Evolutionary conservation across 2,888 invertebrate genomes (phyloP).

Genomic region (Pantelozetes paolii): DNA sequence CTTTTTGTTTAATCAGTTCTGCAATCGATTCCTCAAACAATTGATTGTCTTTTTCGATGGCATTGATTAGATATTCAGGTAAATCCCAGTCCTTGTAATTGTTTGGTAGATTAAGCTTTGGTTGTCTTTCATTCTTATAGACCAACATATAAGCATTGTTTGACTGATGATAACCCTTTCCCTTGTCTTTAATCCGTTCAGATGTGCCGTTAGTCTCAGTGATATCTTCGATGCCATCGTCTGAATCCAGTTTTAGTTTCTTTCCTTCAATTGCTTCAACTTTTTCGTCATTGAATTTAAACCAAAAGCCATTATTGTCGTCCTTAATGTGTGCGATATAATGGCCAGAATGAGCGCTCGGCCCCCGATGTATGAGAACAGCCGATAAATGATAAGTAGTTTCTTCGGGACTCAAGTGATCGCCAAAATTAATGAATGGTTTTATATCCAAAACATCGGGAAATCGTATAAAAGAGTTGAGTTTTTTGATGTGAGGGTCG

Average conservation of each 20-base stretch:
- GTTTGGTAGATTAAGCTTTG: slow-evolving; percentile 40
- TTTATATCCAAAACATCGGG: slow-evolving; percentile 62
- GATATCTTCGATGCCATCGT: slow-evolving; percentile 49
- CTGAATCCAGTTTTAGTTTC: slow-evolving; percentile 52
- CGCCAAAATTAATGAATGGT: slow-evolving; percentile 50
- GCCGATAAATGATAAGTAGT: slow-evolving; percentile 60
- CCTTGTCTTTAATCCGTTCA: slow-evolving; percentile 38
- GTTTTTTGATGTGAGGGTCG: slow-evolving; percentile 61
- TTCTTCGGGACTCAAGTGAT: slow-evolving; percentile 24
- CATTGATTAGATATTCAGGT: slow-evolving; percentile 49
- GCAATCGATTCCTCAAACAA: slow-evolving; percentile 54
- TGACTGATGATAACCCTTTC: slow-evolving; percentile 56
- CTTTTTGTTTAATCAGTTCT: slow-evolving; percentile 47
- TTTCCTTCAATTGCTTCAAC: slow-evolving; percentile 54
- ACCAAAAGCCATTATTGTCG: slow-evolving; percentile 59
- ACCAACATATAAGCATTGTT: slow-evolving; percentile 64
- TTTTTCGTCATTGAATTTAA: slow-evolving; percentile 62
- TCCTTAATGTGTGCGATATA: slow-evolving; percentile 57
- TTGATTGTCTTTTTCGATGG: slow-evolving; percentile 53
- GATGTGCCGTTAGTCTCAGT: slow-evolving; percentile 17
- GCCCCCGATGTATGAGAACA: slow-evolving; percentile 64
- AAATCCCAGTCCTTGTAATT: slow-evolving; percentile 47
- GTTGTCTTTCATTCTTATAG: slow-evolving; percentile 53
- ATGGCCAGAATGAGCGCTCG: slow-evolving; percentile 64
- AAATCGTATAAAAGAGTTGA: slow-evolving; percentile 60